These are phyloP conservation scores for Mormyrus lacerda DNA, from an alignment of 2,113 vertebrate genomes.

Conservation along the genomic window DNA sequence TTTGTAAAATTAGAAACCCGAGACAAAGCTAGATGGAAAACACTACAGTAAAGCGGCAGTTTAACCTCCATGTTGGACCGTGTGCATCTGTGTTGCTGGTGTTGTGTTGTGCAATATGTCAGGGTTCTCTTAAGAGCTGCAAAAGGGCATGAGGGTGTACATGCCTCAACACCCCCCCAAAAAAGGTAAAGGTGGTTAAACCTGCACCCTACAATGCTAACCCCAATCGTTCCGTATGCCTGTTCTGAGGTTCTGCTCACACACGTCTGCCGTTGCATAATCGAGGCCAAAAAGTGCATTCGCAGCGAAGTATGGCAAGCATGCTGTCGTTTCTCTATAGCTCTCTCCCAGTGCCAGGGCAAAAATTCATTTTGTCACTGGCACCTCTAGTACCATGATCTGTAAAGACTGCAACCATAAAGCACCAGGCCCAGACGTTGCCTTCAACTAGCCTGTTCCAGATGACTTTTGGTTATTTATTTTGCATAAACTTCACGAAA, in stretches of 20 bases:
- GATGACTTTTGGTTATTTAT: neutral
- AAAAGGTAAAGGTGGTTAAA: neutral
- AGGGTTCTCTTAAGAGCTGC: neutral
- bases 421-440: neutral
- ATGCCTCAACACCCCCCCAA: neutral
- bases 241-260: neutral
- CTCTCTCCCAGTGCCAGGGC: neutral
- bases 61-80: neutral
- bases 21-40: slow-evolving; percentile 33
- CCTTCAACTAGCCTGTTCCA: neutral
- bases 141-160: neutral
- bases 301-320: neutral
- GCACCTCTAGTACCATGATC: neutral
- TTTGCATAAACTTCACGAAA: neutral
- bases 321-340: neutral
- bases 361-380: neutral
- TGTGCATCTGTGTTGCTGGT: neutral
- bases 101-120: neutral
- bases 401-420: neutral
- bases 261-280: neutral
- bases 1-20: slow-evolving; percentile 17
- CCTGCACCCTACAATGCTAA: neutral
- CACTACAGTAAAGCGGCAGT: slow-evolving; percentile 21
- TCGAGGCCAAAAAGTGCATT: neutral
- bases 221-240: neutral